A percentile compares a stretch with the other conserved stretches of the same genome.
Conservation (phyloP, 2,888 invertebrate genomes). For the Melangyna quadrimaculata region DNA sequence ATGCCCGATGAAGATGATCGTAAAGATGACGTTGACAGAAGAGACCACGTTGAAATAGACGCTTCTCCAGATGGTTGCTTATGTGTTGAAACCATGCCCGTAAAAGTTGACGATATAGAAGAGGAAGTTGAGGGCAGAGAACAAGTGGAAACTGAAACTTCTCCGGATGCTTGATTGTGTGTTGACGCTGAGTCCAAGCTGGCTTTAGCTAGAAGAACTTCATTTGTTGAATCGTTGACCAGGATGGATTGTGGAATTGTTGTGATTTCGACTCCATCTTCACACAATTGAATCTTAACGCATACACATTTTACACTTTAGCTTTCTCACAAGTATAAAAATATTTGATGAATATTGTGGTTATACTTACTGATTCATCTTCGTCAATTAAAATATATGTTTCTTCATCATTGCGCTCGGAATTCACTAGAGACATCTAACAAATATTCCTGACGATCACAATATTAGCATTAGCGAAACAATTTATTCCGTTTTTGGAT, state of each 20-base stretch:
- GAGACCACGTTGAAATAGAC: background rate
- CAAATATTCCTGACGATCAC: background rate
- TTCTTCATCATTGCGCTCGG: background rate
- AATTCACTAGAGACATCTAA: slow-evolving; percentile 11
- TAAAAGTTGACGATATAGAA: background rate
- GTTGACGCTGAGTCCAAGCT: too few relatives aligned
- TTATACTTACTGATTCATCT: slow-evolving; percentile 4
- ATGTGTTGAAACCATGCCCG: too few relatives aligned
- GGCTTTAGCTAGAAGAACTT: too few relatives aligned
- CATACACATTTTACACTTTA: slow-evolving; percentile 7
- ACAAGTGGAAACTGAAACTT: background rate
- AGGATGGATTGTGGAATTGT: slow-evolving; percentile 1
- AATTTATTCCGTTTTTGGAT: slow-evolving; percentile 8
- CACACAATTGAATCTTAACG: background rate
- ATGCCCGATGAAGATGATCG: background rate
- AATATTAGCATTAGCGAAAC: slow-evolving; percentile 3
- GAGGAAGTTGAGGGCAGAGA: background rate
- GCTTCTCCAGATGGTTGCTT: too few relatives aligned
- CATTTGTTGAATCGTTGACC: background rate
- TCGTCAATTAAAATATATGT: background rate
- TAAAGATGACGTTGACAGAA: background rate
- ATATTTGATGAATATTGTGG: too few relatives aligned
- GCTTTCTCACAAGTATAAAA: background rate
- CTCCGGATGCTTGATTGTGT: too few relatives aligned
- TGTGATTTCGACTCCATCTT: background rate